Base-by-base conservation (phyloP, 2,888 invertebrate genomes). In the Acleris literana region DNA sequence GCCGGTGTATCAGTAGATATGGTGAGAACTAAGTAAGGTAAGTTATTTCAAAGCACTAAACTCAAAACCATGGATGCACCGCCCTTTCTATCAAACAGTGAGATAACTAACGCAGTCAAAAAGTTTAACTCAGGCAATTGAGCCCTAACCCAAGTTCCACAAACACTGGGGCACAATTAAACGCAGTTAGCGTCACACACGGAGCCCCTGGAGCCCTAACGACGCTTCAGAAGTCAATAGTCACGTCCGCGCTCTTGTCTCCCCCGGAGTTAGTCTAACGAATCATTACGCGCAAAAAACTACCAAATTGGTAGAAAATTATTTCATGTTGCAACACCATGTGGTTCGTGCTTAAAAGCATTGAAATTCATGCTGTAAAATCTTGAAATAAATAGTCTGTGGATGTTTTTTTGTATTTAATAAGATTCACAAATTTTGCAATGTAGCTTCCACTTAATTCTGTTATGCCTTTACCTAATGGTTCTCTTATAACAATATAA, bases 271-370 rank as follows among this genome's bases (percentile, higher is more conserved):
- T 43, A 17, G 54, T 54, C 6, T 55, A 55, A 57, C 49, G 29
- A 18, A 22, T 53, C 53, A 53, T 61, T 53, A 46, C 53, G 44
- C 33, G 18, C 44, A 48, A 17, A 29, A 49, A 57, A 56, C 51
- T 43, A 25, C 17, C 22, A 63, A 57, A 20, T 63, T 63, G 51
- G 56, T 43, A 49, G 43, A 29, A 25, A 18, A 22, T 56, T n/a
- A 5, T 48, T 29, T 29, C 48, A 6, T 33, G 33, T 39, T 29
- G 58, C 58, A 58, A 49, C 20, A 33, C 49, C 29, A 29, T 25
- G 17, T n/a, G 17, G 33, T 33, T 46, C n/a, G 46, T 5, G 17
- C 44, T 44, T 16, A 4, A n/a, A 46, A 17, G 17, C 6, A 6
- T n/a, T 46, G 46, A 20, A 3, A 11, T 3, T 3, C 17, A 20